Base-by-base conservation (phyloP, 2,888 invertebrate genomes). In the Xylocampa areola region DNA sequence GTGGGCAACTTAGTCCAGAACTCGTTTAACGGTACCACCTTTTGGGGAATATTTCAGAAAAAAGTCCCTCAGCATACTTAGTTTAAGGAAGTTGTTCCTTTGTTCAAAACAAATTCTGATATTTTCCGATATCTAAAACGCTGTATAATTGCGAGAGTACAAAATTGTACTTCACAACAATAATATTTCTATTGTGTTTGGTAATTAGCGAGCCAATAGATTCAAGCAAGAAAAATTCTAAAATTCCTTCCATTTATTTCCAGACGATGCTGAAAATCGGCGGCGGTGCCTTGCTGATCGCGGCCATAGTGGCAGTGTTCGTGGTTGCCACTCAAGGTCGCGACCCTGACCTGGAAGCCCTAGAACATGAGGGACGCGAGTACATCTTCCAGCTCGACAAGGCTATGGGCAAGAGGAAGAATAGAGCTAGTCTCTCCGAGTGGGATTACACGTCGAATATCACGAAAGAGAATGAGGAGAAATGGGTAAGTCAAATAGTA, bases 391-490 rank as follows among this genome's bases (percentile, higher is more conserved):
- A 95, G 55, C 81, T 96, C 21, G 96, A 97, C 81, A 92, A 91
- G 43, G 94, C 95, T 54, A 88, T 94, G n/a, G 95, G 95, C 0
- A 74, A 88, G 41, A 94, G 95, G 76, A 94, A 92, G 61, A 96
- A 96, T 78, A 88, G 92, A n/a, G 94, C 94, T 3, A 92, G 94
- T 0, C 69, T 95, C 2, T 96, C 96, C 0, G 94, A 95, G 54
- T 97, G 97, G 97, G 95, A 94, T 0, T 97, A 97, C 80, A 96
- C 95, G 0, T 96, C 97, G 0, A 96, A 97, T 81, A 95, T 97
- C 33, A 97, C 96, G 0, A 95, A 96, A 45, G 95, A 95, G 52
- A 97, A 93, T 73, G 93, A 94, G 11, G 92, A 92, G n/a, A 85
- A 79, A 59, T 84, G 89, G 85, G 94, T 93, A 16, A 35, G 85